Evolutionary conservation across 2,888 invertebrate species (phyloP), one percentile per base, ranked within the genome.

Genomic region (Abscondita cerata): DNA sequence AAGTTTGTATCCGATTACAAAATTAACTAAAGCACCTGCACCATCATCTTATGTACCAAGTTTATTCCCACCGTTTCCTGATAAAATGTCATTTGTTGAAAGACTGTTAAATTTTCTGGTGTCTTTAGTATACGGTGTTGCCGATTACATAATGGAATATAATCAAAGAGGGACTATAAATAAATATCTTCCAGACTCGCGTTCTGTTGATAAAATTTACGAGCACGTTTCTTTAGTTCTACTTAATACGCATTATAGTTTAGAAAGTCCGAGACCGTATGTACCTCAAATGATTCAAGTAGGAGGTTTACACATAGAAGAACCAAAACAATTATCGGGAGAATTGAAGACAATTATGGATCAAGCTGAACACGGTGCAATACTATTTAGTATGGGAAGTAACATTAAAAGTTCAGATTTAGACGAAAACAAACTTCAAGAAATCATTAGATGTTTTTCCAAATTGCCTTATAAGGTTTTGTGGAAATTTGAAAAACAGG

Each of bases 21-120:
- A 67, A 16, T 47, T 74, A 3, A 67, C 73, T 1, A 76, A 76
- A 19, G 77, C 75, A 62, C 73, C 78, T 0, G 66, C 73, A 40
- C 76, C 77, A 1, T 74, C 69, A 33, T 73, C 80, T 1, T 80
- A 77, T 52, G 74, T 80, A 11, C 78, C 80, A 4, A 68, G 70
- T 31, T 25, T 57, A 5, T 46, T 57, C 1, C 56, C 41, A 12
- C 1, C 33, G 1, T 71, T 69, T 31, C 65, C 69, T 1, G 72
- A 72, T 51, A 66, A 71, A 51, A 78, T 79, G 78, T 71, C 56
- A 5, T 76, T 78, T 44, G 36, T 33, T 13, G 50, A 57, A 34
- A 40, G 57, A 19, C 9, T 57, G 2, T 6, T 2, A 18, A 57
- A 57, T 13, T 41, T 50, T 2, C n/a, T 51, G 16, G 15, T 8